phyloP scores from a whole-genome alignment of 2,113 vertebrate species.

The Sterna hirundo region DNA sequence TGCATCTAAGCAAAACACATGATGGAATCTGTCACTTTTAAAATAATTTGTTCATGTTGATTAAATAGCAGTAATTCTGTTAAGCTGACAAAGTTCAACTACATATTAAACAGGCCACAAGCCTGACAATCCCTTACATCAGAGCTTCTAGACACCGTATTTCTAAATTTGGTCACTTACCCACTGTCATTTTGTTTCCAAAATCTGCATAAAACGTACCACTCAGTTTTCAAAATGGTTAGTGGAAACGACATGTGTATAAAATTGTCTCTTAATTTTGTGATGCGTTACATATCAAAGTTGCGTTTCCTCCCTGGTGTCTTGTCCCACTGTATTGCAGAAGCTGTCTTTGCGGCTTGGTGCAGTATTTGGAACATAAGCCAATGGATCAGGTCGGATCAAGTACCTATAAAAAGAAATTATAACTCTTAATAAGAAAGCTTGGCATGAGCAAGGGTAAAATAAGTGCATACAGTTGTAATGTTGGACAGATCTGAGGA shows the following conservation, averaged over 20 bases:
- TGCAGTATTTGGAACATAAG: slow-evolving; percentile 76
- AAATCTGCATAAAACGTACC: slow-evolving; percentile 14
- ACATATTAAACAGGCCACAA: not conserved
- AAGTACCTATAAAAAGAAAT: slow-evolving; percentile 73
- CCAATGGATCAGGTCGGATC: slow-evolving; percentile 82
- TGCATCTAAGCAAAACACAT: not conserved
- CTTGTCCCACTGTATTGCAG: slow-evolving; percentile 72
- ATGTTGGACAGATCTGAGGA: not conserved
- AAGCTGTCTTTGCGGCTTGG: slow-evolving; percentile 76
- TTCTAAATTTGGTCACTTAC: slow-evolving; percentile 35
- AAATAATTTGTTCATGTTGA: not conserved
- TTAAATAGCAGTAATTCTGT: not conserved
- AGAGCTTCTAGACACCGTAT: slow-evolving; percentile 17
- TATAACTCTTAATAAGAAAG: not conserved
- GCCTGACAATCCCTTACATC: not conserved
- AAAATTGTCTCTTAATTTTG: slow-evolving; percentile 35
- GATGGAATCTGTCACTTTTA: not conserved
- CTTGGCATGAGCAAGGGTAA: not conserved
- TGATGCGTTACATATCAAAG: slow-evolving; percentile 68
- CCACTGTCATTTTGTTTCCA: slow-evolving; percentile 16
- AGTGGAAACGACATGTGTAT: slow-evolving; percentile 41
- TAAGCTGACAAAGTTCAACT: not conserved
- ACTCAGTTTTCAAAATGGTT: slow-evolving; percentile 18
- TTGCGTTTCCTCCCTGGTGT: slow-evolving; percentile 79
- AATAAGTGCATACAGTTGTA: not conserved